Base-by-base conservation (phyloP, 2,888 invertebrate species). In the Lordiphosa fenestrarum region DNA sequence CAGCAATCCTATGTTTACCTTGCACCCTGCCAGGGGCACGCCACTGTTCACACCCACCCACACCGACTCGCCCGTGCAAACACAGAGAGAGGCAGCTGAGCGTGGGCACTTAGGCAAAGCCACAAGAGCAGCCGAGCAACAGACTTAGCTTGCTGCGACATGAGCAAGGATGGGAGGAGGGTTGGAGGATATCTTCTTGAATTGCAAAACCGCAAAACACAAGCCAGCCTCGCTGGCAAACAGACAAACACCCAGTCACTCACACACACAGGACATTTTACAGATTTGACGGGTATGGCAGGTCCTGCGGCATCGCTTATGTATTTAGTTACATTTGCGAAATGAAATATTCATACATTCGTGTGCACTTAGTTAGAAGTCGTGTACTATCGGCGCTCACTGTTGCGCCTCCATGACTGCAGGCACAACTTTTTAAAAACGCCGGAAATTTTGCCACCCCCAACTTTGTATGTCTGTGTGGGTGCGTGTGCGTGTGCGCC, bases 321-420 rank as follows among this genome's bases (percentile, higher is more conserved):
- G 40, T 70, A 66, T 72, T 73, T 80, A 67, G 73, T 64, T 65
- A 81, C 81, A 76, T 81, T 76, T 77, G 66, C 53, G 40, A 62
- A 61, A 84, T 82, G 66, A 85, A 85, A 85, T 84, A 84, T 82
- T 82, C 81, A 81, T 73, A 73, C 68, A 73, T 77, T 83, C 69
- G 60, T 71, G 67, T 72, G 81, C 73, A 73, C 69, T 85, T 77
- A 56, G 68, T 73, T 61, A 59, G 59, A 55, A 71, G 61, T 66
- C 54, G 59, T 55, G 59, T 73, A 63, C 61, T 70, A 73, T 44
- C 46, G 61, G 10, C 44, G 53, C 59, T 64, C 74, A 67, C 67
- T 66, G 60, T 60, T 66, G 62, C 65, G 30, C 9, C 30, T 30
- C 30, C 30, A 30, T 30, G 9, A 9, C 7, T 30, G 30, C 30